A percentile compares a stretch with the other conserved stretches of the same genome.
Conservation (phyloP, 1,140 invertebrate species). For the Asobara japonica region DNA sequence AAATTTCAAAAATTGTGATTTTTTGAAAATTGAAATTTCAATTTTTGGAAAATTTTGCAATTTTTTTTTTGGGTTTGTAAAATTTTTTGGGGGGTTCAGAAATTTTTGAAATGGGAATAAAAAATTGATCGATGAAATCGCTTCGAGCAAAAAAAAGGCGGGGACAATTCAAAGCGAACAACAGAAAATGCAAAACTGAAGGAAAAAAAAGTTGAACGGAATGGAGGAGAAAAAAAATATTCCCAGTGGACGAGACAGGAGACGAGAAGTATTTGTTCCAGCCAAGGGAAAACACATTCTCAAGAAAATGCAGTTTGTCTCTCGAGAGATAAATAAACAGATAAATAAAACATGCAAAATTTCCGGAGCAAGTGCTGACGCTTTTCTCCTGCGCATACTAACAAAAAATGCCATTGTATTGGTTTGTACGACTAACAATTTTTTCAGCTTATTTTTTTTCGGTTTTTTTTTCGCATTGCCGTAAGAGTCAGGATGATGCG, state of each 20-base stretch:
- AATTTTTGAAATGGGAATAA: too few relatives aligned
- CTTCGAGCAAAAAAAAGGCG: not conserved
- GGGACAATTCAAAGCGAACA: too few relatives aligned
- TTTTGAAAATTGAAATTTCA: too few relatives aligned
- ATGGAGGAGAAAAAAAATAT: not conserved
- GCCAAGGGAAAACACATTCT: not conserved
- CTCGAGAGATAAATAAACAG: not conserved
- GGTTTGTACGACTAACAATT: constrained; percentile 10
- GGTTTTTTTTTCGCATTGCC: not conserved
- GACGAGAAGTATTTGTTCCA: constrained; percentile 5
- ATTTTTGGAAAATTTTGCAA: too few relatives aligned
- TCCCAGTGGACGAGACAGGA: not conserved
- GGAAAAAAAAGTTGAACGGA: not conserved
- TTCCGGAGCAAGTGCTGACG: not conserved
- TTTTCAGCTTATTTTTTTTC: not conserved
- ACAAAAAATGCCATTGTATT: not conserved
- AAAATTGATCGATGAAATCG: too few relatives aligned
- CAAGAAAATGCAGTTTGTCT: not conserved
- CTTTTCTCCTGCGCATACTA: constrained; percentile 1
- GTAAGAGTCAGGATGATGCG: not conserved
- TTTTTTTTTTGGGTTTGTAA: too few relatives aligned
- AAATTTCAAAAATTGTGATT: too few relatives aligned
- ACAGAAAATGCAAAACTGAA: not conserved
- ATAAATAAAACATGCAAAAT: constrained; percentile 1
- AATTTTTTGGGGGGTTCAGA: too few relatives aligned